Evolutionary conservation across 2,888 invertebrate species (phyloP).

Genomic region (Eupithecia inturbata): DNA sequence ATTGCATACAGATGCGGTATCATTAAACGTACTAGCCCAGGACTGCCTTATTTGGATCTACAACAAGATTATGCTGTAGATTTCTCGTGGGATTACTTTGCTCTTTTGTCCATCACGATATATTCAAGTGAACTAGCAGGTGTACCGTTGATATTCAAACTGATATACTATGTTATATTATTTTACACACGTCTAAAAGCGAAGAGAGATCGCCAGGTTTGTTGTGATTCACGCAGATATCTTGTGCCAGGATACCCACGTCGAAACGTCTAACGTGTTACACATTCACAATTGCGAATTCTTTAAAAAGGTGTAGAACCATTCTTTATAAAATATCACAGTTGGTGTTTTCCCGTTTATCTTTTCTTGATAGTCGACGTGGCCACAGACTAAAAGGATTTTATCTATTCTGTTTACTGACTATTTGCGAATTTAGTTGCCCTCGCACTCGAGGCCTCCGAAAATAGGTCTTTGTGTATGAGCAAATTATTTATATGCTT

Average conservation of each 20-base stretch:
- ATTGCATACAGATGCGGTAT: conserved; percentile 53
- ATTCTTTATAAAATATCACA: conserved; percentile 41
- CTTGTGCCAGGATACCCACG: conserved; percentile 66
- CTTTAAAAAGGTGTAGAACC: conserved; percentile 49
- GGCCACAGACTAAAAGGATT: neutral
- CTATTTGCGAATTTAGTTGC: neutral
- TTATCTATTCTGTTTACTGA: conserved; percentile 27
- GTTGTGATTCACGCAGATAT: conserved; percentile 61
- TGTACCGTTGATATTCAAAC: conserved; percentile 45
- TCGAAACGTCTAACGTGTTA: conserved; percentile 54
- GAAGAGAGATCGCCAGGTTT: conserved; percentile 44
- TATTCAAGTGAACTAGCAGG: conserved; percentile 45
- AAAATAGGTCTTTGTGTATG: neutral
- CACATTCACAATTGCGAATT: conserved; percentile 51
- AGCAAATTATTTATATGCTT: neutral
- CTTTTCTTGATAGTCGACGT: conserved; percentile 21
- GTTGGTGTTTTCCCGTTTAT: conserved; percentile 31
- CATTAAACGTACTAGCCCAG: conserved; percentile 57
- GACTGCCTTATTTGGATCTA: conserved; percentile 65
- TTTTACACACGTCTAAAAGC: conserved; percentile 40
- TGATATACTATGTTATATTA: conserved; percentile 41
- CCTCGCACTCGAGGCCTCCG: neutral
- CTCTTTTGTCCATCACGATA: conserved; percentile 53
- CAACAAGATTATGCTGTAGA: conserved; percentile 56
- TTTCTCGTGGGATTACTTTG: conserved; percentile 64